These are phyloP conservation scores for Myiagra hebetior DNA, from an alignment of 2,113 vertebrate species.

Conservation along the genomic window DNA sequence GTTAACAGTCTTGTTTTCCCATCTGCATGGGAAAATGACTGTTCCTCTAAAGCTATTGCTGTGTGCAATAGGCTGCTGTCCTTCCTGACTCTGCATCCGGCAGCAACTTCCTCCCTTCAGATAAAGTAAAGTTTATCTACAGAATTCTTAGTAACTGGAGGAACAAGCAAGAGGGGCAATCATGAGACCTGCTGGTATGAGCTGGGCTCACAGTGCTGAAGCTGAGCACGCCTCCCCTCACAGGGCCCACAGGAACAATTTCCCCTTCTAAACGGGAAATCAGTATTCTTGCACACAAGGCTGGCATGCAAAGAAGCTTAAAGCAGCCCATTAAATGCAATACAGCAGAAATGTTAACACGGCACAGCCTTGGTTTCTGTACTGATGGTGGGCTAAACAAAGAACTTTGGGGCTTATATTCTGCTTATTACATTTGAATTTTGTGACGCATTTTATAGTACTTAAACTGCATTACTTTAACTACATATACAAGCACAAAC, in stretches of 20 bases:
- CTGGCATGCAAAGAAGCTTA: background rate
- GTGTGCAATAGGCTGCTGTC: background rate
- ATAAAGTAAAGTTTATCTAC: constrained; percentile 17
- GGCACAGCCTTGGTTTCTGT: background rate
- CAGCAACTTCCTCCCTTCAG: background rate
- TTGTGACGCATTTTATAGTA: background rate
- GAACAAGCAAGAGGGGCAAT: background rate
- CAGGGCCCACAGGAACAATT: background rate
- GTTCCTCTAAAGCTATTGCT: background rate
- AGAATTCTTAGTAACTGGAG: background rate
- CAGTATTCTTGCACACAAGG: accelerated
- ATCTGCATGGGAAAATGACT: background rate
- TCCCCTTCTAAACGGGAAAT: background rate
- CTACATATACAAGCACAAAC: background rate
- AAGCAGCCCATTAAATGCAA: background rate
- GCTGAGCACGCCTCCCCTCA: background rate
- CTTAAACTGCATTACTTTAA: background rate
- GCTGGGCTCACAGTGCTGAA: too few species aligned
- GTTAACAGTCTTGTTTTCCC: background rate
- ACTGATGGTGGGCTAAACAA: background rate
- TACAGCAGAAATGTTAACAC: background rate
- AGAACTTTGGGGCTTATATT: background rate
- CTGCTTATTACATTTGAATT: background rate
- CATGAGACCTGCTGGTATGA: background rate
- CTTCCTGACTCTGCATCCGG: constrained; percentile 28